These are phyloP conservation scores for Thalassophryne amazonica DNA, from an alignment of 2,797 vertebrate genomes.

Conservation along the genomic window DNA sequence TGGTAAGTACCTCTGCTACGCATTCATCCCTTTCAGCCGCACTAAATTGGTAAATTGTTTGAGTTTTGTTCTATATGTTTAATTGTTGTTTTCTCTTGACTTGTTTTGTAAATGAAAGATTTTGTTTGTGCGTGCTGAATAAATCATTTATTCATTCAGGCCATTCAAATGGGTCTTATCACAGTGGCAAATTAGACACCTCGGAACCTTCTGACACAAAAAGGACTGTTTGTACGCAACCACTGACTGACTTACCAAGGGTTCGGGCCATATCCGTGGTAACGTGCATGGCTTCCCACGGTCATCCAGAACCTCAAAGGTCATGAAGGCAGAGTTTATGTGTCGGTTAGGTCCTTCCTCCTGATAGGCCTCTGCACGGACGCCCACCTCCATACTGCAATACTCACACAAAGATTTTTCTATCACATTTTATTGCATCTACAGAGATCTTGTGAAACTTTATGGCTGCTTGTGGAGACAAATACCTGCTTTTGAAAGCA, in stretches of 20 bases:
- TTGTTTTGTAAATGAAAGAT: no score
- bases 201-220: no score
- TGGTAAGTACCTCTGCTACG: no score
- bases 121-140: no score
- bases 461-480: not conserved
- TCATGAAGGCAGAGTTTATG: conserved; percentile 98
- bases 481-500: conserved; percentile 89
- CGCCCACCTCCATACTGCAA: conserved; percentile 92
- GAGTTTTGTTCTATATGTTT: no score
- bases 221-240: no score
- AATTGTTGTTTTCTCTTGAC: no score
- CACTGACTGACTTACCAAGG: conserved; percentile 78
- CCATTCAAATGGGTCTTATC: no score
- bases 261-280: conserved; percentile 84
- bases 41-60: no score
- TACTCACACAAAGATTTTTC: conserved; percentile 1
- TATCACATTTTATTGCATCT: not conserved
- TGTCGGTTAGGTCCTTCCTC: conserved; percentile 81
- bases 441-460: not conserved
- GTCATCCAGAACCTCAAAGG: conserved; percentile 85
- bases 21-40: no score
- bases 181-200: no score
- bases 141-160: no score
- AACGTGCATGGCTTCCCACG: conserved; percentile 75
- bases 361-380: conserved; percentile 88